These are phyloP conservation scores for Axis porcinus DNA, from an alignment of 2,113 vertebrate genomes.

Conservation along the genomic window DNA sequence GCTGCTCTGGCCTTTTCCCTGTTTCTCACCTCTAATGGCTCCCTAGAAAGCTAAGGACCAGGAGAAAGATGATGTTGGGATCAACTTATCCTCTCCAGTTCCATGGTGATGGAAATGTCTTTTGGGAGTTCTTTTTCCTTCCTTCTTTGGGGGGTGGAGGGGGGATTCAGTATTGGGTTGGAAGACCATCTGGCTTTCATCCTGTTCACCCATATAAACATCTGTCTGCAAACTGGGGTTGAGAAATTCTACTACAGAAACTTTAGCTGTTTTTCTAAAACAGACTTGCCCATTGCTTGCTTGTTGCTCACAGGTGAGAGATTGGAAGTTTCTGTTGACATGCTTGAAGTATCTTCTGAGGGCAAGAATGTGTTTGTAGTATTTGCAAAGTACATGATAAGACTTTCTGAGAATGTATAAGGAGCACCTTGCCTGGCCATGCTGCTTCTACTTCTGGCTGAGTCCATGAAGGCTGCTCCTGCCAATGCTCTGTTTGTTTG, in stretches of 20 bases:
- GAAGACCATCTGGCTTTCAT: background rate
- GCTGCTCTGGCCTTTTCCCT: background rate
- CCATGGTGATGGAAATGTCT: background rate
- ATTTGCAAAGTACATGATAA: background rate
- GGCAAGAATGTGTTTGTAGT: background rate
- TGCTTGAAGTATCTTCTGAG: background rate
- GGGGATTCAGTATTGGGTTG: background rate
- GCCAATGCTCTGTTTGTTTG: background rate
- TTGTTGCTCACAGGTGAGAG: background rate
- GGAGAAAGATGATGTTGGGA: background rate
- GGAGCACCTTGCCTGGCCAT: background rate
- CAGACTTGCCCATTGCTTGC: fast-evolving
- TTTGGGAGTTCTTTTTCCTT: background rate
- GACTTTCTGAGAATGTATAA: background rate
- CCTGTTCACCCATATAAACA: background rate
- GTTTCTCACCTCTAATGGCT: background rate
- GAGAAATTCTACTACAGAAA: too few species aligned
- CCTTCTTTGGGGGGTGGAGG: background rate
- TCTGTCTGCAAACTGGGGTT: fast-evolving
- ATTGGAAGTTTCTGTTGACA: fast-evolving
- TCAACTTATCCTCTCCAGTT: background rate
- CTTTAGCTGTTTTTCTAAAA: background rate
- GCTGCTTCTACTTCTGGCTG: background rate
- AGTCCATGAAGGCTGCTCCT: background rate
- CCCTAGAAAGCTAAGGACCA: background rate